Evolutionary conservation across 2,888 invertebrate species (phyloP).

Genomic region (Pristionchus japonicus): DNA sequence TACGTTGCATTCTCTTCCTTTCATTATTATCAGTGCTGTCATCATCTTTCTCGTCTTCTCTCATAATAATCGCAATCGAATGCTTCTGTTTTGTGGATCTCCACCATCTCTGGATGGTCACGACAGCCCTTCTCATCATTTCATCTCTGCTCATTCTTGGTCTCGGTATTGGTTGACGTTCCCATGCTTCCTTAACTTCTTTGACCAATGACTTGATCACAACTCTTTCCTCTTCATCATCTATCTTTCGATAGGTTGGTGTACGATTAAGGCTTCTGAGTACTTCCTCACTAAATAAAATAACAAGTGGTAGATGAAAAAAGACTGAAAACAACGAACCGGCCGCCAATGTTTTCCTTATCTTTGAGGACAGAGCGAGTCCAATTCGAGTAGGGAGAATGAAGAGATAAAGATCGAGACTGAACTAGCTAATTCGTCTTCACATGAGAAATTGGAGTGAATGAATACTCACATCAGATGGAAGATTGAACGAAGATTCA

Average conservation of each 20-base stretch:
- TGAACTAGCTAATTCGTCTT: not conserved
- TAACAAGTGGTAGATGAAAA: no score
- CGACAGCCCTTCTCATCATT: not conserved
- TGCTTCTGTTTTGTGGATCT: not conserved
- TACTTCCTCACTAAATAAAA: not conserved
- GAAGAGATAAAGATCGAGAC: constrained; percentile 7
- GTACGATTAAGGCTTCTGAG: not conserved
- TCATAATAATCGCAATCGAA: not conserved
- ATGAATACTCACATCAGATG: not conserved
- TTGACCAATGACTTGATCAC: not conserved
- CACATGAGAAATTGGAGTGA: no score
- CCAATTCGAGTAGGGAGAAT: constrained; percentile 43
- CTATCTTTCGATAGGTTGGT: no score
- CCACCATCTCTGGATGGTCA: constrained; percentile 40
- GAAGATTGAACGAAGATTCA: not conserved
- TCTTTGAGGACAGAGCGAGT: not conserved
- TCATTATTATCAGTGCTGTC: not conserved
- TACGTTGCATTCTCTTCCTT: not conserved
- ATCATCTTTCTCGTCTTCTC: not conserved
- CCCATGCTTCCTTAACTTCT: not conserved
- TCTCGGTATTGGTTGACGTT: not conserved
- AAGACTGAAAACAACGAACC: no score
- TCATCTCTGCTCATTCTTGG: constrained; percentile 1
- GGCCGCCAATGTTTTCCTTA: no score
- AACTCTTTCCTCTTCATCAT: not conserved